These are phyloP conservation scores for Enhydra lutris DNA, from an alignment of 2,113 vertebrate species.

Conservation along the genomic window DNA sequence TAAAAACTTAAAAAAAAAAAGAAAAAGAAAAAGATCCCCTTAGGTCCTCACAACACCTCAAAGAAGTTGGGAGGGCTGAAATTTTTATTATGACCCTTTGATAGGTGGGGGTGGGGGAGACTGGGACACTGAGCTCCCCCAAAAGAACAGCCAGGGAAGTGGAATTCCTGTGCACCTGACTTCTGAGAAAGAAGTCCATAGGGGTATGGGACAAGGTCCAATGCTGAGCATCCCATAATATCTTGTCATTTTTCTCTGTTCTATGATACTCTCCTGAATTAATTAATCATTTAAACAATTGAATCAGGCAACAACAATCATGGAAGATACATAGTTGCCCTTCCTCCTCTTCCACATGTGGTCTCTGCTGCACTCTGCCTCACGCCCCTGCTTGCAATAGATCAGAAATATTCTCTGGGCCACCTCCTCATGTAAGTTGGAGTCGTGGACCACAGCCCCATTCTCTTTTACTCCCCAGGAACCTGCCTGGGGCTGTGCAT, in stretches of 20 bases:
- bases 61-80: not conserved
- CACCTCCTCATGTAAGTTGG: not conserved
- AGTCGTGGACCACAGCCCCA: not conserved
- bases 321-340: not conserved
- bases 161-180: not conserved
- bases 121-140: not conserved
- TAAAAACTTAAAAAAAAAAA: not conserved
- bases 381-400: not conserved
- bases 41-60: not conserved
- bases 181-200: not conserved
- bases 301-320: not conserved
- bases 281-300: not conserved
- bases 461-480: not conserved
- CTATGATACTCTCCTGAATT: not conserved
- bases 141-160: not conserved
- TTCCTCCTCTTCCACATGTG: not conserved
- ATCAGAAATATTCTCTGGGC: not conserved
- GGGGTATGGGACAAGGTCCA: not conserved
- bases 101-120: not conserved
- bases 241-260: not conserved
- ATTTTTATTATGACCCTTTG: not conserved
- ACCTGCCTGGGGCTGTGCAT: not conserved
- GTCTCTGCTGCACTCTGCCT: not conserved
- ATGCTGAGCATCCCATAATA: fast-evolving
- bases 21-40: not conserved